Conservation (phyloP, 2,113 vertebrate genomes). For the Cranoglanis bouderius region DNA sequence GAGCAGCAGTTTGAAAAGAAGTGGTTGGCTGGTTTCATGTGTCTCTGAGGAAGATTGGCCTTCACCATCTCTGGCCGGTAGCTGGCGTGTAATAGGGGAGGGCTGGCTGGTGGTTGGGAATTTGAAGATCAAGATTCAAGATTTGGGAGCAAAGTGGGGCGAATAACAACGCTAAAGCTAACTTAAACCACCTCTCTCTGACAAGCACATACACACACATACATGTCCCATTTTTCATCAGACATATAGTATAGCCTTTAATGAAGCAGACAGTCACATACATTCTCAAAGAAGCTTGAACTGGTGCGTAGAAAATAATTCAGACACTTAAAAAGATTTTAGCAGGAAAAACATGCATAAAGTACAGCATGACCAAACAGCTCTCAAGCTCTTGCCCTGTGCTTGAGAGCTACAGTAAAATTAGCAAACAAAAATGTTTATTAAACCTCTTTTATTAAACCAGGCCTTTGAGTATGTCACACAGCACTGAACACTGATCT, state of each 20-base stretch:
- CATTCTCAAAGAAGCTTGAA: constrained; percentile 25
- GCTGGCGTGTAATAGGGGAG: neutral
- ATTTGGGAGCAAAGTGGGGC: neutral
- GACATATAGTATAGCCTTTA: constrained; percentile 25
- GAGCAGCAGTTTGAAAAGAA: neutral
- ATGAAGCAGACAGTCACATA: constrained; percentile 42
- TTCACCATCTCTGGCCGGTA: neutral
- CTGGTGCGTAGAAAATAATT: neutral
- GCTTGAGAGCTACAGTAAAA: constrained; percentile 35
- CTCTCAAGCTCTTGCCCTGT: neutral
- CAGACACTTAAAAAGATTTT: neutral
- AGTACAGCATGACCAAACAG: neutral
- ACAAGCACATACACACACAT: constrained; percentile 28
- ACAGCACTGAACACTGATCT: constrained; percentile 16
- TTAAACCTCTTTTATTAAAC: constrained; percentile 38
- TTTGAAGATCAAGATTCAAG: neutral
- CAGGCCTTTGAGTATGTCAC: constrained; percentile 43
- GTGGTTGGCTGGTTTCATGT: neutral
- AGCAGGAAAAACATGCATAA: neutral
- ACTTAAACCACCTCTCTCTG: too few relatives aligned
- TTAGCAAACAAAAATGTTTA: constrained; percentile 39
- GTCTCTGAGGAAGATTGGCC: neutral
- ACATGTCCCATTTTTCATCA: neutral
- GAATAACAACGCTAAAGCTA: neutral
- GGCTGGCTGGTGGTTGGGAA: too few relatives aligned